Evolutionary conservation across 2,797 vertebrate species (phyloP).

Genomic region (Chiloscyllium punctatum): DNA sequence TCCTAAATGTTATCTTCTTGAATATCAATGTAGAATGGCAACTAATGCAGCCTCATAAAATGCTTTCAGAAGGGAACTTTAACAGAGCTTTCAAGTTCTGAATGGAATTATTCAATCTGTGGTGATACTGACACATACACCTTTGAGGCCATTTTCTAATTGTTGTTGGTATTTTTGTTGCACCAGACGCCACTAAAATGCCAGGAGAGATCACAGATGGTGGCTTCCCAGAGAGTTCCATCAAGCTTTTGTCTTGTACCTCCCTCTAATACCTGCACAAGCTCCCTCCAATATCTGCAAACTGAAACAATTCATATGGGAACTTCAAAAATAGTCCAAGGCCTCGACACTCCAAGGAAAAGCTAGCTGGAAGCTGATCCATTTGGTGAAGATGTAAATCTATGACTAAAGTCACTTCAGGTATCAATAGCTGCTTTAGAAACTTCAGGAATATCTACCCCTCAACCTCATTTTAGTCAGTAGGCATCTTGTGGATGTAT

Average conservation of each 20-base stretch:
- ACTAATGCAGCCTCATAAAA: too few species aligned
- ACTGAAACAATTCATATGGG: neutral
- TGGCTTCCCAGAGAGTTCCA: neutral
- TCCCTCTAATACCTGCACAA: neutral
- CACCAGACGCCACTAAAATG: too few species aligned
- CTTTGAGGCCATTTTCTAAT: too few species aligned
- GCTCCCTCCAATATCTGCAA: neutral
- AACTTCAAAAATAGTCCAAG: neutral
- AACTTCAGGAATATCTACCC: neutral
- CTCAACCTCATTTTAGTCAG: neutral
- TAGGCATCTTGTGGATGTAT: neutral
- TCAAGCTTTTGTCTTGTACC: neutral
- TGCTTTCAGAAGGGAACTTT: too few species aligned
- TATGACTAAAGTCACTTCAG: neutral
- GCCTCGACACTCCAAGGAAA: neutral
- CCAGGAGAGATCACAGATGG: too few species aligned
- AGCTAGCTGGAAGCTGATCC: neutral
- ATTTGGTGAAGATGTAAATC: neutral
- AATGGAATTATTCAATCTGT: too few species aligned
- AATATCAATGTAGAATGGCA: too few species aligned
- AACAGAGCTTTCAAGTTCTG: too few species aligned
- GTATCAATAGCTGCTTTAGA: neutral
- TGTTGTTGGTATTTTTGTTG: too few species aligned
- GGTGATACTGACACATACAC: too few species aligned
- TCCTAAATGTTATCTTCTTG: too few species aligned